phyloP scores from a whole-genome alignment of 2,888 invertebrate species.

The Salpingus planirostris region DNA sequence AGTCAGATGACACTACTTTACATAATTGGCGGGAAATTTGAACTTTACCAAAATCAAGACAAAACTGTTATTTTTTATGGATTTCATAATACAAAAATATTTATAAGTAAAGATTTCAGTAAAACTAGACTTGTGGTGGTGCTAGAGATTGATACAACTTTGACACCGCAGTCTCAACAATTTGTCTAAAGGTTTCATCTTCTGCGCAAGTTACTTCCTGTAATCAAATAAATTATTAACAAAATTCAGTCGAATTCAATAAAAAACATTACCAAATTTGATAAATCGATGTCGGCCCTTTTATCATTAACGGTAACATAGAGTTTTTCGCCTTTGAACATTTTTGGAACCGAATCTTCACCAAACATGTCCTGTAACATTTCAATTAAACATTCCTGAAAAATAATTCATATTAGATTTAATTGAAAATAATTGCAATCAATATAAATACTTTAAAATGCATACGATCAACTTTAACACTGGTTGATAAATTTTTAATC shows the following conservation, averaged over 20 bases:
- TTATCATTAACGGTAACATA: conserved; percentile 79
- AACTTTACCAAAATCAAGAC: too few species aligned
- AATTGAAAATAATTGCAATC: conserved; percentile 5
- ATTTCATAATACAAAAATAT: too few species aligned
- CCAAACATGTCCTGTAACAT: conserved; percentile 94
- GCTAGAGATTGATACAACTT: conserved; percentile 79
- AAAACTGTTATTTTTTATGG: too few species aligned
- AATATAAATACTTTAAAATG: conserved; percentile 65
- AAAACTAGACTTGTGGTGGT: conserved; percentile 39
- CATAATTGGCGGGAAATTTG: too few species aligned
- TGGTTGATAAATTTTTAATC: conserved; percentile 51
- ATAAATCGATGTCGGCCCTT: conserved; percentile 76
- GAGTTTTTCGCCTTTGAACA: conserved; percentile 83
- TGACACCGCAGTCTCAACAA: conserved; percentile 74
- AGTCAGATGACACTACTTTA: too few species aligned
- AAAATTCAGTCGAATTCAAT: not conserved
- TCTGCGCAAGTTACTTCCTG: conserved; percentile 73
- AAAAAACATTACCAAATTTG: conserved; percentile 67
- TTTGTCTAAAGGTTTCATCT: conserved; percentile 74
- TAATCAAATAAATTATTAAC: conserved; percentile 14
- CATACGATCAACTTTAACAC: conserved; percentile 74
- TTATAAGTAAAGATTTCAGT: too few species aligned
- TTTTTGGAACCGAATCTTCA: conserved; percentile 84
- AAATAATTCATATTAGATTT: conserved; percentile 5
- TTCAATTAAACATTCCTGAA: conserved; percentile 75